phyloP scores from a whole-genome alignment of 2,888 invertebrate species.

The Drosophila birchii region DNA sequence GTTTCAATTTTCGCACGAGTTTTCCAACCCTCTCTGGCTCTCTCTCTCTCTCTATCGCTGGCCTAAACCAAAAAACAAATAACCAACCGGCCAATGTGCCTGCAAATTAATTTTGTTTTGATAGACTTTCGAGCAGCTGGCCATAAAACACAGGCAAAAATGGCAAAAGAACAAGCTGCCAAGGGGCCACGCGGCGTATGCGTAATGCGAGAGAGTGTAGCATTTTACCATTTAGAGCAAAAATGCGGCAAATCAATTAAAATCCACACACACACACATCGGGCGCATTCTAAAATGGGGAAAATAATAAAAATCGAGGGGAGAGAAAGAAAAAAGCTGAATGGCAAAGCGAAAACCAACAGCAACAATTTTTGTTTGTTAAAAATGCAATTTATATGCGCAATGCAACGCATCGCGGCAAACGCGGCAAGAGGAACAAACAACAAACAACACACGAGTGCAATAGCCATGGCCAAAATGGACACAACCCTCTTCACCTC shows the following conservation, averaged over 20 bases:
- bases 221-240: conserved; percentile 53
- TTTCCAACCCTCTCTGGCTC: conserved; percentile 32
- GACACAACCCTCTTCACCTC: background rate
- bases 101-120: conserved; percentile 79
- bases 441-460: conserved; percentile 11
- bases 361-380: conserved; percentile 58
- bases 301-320: conserved; percentile 10
- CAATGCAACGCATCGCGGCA: conserved; percentile 56
- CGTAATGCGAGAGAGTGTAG: conserved; percentile 45
- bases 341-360: conserved; percentile 41
- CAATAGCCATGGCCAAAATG: conserved; percentile 30
- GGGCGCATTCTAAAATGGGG: conserved; percentile 19
- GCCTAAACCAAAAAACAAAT: conserved; percentile 61
- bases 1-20: conserved; percentile 74
- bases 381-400: conserved; percentile 80
- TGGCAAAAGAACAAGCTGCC: conserved; percentile 13
- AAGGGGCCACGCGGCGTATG: conserved; percentile 47
- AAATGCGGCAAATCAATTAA: conserved; percentile 65
- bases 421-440: conserved; percentile 45
- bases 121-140: conserved; percentile 70
- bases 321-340: conserved; percentile 4
- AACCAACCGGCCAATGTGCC: conserved; percentile 65
- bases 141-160: conserved; percentile 28
- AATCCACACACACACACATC: conserved; percentile 40
- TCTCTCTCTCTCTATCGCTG: background rate